Evolutionary conservation across 1,140 invertebrate species (phyloP), one percentile per base, ranked within the genome.

Genomic region (Sipha flava): DNA sequence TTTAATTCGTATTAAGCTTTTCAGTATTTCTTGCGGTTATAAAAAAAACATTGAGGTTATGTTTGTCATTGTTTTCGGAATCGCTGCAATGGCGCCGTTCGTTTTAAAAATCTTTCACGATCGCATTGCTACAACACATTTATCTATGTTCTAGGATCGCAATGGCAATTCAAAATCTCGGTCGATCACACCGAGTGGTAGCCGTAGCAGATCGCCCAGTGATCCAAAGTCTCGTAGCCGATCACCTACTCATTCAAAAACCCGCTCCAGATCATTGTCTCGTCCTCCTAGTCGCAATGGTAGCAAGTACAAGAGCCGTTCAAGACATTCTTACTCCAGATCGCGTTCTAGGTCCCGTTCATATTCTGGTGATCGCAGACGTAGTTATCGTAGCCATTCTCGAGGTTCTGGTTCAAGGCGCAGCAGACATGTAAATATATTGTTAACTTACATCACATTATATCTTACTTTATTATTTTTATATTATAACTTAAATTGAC

Each of bases 361-460:
- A 0, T 79, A 79, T 26, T 82, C 81, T 2, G 81, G 83, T 14
- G 80, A 83, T 43, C 80, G 86, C 14, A 86, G 85, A 66, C 85
- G 81, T 31, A 81, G 84, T 31, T 81, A 83, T 47, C 81, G 86
- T 12, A 86, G 85, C 73, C 85, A 85, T 66, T 87, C 86, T 66
- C 82, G 87, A 6, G 82, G 81, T 43, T 82, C 83, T 2, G 82
- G 81, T 57, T 83, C 81, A 16, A 82, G 80, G 45, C 79, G 82
- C 14, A 64, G 83, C 37, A 79, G 82, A 70, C 82, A 83, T 75
- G 80, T 81, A 80, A 81, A 62, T 59, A 82, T 43, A 52, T 81
- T 73, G 9, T 29, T 9, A 29, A n/a, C 5, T 10, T n/a, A 29
- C n/a, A 49, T 21, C n/a, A n/a, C 12, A n/a, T 23, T 52, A 52